These are phyloP conservation scores for Cerastis rubricosa DNA, from an alignment of 2,888 invertebrate genomes.

Conservation along the genomic window DNA sequence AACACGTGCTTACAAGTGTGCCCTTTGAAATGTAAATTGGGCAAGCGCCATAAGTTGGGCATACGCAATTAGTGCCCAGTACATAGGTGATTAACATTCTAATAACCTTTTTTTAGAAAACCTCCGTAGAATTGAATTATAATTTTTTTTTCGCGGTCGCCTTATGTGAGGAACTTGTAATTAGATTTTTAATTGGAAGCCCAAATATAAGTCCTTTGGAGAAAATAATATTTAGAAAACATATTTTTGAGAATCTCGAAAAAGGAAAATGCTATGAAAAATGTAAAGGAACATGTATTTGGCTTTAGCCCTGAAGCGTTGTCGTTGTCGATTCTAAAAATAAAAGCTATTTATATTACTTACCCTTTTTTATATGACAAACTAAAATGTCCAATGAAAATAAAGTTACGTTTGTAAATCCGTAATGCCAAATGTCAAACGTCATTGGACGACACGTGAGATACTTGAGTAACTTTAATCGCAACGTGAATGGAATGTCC, in stretches of 20 bases:
- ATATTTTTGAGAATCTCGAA: not conserved
- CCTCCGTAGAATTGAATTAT: constrained; percentile 47
- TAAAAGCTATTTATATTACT: not conserved
- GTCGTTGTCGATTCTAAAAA: constrained; percentile 6
- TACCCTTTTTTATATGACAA: not conserved
- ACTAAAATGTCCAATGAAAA: not conserved
- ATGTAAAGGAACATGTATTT: not conserved
- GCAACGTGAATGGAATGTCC: constrained; percentile 27
- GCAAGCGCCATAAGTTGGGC: constrained; percentile 41
- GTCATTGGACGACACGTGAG: constrained; percentile 12
- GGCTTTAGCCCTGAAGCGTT: constrained; percentile 7
- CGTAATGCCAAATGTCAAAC: constrained; percentile 6
- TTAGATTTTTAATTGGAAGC: constrained; percentile 44
- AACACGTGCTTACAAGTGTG: constrained; percentile 41
- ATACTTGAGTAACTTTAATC: not conserved
- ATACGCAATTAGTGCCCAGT: constrained; percentile 60
- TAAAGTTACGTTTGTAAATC: not conserved
- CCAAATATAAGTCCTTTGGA: not conserved
- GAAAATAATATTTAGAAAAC: not conserved
- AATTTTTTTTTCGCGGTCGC: constrained; percentile 25
- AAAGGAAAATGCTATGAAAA: not conserved
- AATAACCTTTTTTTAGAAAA: constrained; percentile 43
- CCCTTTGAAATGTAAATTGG: constrained; percentile 68
- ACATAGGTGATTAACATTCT: constrained; percentile 61
- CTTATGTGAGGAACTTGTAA: constrained; percentile 19